Percentiles rank a stretch among this genome's conserved stretches.
These are phyloP conservation scores for Ormyrus labotus DNA, from an alignment of 2,888 invertebrate species.

Conservation along the genomic window DNA sequence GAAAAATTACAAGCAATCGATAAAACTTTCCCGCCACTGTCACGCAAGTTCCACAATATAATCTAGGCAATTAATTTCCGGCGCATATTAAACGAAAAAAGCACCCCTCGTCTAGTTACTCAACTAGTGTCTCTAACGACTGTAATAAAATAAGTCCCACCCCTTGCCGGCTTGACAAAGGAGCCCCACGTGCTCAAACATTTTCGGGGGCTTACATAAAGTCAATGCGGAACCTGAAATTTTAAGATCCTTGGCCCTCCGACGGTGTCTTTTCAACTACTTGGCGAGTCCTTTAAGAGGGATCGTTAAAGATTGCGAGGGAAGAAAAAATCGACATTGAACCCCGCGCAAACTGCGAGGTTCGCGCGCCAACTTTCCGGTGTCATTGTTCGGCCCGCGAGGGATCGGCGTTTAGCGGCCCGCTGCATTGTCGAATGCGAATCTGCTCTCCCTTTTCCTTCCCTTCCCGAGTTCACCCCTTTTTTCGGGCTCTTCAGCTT, in stretches of 20 bases:
- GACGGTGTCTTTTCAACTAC: conserved; percentile 3
- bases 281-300: conserved; percentile 33
- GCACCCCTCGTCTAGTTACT: conserved; percentile 22
- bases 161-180: background rate
- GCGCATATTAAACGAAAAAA: background rate
- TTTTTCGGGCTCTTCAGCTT: background rate
- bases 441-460: background rate
- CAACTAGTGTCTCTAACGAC: conserved; percentile 51
- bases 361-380: conserved; percentile 34
- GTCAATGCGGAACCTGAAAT: conserved; percentile 50
- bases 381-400: conserved; percentile 40
- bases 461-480: conserved; percentile 15
- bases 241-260: conserved; percentile 37
- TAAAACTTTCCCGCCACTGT: background rate
- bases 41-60: conserved; percentile 31
- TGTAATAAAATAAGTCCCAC: conserved; percentile 49
- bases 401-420: conserved; percentile 38
- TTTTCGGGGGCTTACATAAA: conserved; percentile 45
- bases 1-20: background rate
- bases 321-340: conserved; percentile 28
- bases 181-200: conserved; percentile 19
- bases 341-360: background rate
- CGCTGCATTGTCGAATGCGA: conserved; percentile 35
- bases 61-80: conserved; percentile 42
- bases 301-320: conserved; percentile 49